These are phyloP conservation scores for Spatulosminthurus flaviceps DNA, from an alignment of 2,888 invertebrate genomes.

Conservation along the genomic window DNA sequence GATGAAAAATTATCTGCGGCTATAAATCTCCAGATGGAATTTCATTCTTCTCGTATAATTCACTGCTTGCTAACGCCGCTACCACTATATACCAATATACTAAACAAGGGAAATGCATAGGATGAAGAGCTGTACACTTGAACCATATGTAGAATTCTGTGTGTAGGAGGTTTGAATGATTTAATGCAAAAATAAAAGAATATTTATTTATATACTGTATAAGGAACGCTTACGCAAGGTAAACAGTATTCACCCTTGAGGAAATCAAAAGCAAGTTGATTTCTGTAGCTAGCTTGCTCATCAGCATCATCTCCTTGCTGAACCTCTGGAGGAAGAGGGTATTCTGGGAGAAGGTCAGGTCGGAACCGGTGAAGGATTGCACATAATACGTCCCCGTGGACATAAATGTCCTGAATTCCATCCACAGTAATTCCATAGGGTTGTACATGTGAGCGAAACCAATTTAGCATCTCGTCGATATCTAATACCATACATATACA, in stretches of 20 bases:
- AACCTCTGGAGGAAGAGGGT: constrained; percentile 53
- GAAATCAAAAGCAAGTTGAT: constrained; percentile 60
- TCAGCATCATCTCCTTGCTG: constrained; percentile 49
- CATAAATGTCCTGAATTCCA: constrained; percentile 56
- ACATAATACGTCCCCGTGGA: constrained; percentile 54
- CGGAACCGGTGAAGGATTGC: constrained; percentile 57
- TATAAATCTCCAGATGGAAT: no score
- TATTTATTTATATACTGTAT: neutral
- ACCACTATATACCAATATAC: no score
- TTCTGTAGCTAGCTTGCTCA: constrained; percentile 49
- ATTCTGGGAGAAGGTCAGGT: constrained; percentile 60
- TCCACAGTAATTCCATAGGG: constrained; percentile 45
- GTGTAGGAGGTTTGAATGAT: neutral
- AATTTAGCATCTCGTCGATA: constrained; percentile 54
- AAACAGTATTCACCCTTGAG: constrained; percentile 58
- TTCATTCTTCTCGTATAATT: no score
- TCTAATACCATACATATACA: constrained; percentile 31
- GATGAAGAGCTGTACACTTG: no score
- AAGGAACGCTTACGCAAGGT: constrained; percentile 38
- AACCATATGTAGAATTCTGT: no score
- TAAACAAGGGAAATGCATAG: no score
- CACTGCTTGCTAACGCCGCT: no score
- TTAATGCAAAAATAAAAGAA: neutral
- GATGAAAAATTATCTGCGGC: no score
- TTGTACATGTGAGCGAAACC: constrained; percentile 54